Percentiles rank a stretch among this genome's conserved stretches.
Evolutionary conservation across 2,888 invertebrate species (phyloP).

Genomic region (Agrochola macilenta): DNA sequence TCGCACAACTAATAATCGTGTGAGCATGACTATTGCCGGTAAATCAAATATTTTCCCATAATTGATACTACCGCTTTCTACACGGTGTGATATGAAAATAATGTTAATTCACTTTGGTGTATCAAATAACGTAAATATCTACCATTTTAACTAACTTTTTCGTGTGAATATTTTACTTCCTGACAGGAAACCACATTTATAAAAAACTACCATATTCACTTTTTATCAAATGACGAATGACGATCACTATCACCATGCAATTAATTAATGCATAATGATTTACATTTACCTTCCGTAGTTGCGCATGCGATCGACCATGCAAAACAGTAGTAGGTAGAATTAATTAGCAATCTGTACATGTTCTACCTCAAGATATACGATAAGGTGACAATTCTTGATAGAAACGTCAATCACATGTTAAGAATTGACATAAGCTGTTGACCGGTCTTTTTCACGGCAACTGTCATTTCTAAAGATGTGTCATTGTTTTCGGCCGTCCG

Average conservation of each 20-base stretch:
- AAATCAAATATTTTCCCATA: conserved; percentile 60
- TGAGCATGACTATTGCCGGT: conserved; percentile 48
- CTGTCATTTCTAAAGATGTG: neutral
- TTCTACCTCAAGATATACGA: conserved; percentile 17
- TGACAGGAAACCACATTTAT: neutral
- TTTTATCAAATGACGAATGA: conserved; percentile 8
- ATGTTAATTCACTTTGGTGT: conserved; percentile 27
- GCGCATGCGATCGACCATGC: conserved; percentile 7
- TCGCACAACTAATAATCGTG: conserved; percentile 27
- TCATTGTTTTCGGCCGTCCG: neutral
- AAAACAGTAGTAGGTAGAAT: conserved; percentile 17
- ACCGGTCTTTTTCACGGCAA: neutral
- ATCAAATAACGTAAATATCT: conserved; percentile 29
- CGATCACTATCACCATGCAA: conserved; percentile 20
- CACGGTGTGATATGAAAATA: conserved; percentile 39
- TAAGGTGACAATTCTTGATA: conserved; percentile 42
- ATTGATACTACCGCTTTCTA: conserved; percentile 44
- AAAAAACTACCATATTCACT: conserved; percentile 17
- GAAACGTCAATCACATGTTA: conserved; percentile 31
- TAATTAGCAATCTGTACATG: conserved; percentile 24
- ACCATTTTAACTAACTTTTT: neutral
- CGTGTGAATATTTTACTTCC: conserved; percentile 8
- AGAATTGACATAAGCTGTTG: neutral
- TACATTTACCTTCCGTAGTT: conserved; percentile 39
- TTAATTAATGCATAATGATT: conserved; percentile 13